phyloP scores from a whole-genome alignment of 2,888 invertebrate species.

The Ectropis crepuscularia region DNA sequence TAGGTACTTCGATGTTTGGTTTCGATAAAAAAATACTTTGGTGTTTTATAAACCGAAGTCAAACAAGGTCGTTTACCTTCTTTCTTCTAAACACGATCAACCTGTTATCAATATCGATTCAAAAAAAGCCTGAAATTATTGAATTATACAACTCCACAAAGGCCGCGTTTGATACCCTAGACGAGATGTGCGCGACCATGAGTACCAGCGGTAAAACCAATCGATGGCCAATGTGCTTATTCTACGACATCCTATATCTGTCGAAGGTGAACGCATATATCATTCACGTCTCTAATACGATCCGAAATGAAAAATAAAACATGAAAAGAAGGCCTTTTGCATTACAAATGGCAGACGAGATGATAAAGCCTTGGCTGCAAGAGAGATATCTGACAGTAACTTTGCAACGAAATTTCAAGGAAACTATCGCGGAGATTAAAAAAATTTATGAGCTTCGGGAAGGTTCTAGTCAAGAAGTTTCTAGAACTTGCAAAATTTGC shows the following conservation, averaged over 20 bases:
- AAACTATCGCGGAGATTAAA: conserved; percentile 29
- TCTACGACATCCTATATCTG: conserved; percentile 37
- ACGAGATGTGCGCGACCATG: conserved; percentile 41
- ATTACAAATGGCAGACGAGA: conserved; percentile 12
- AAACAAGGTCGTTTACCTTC: conserved; percentile 14
- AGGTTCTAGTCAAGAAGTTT: conserved; percentile 32
- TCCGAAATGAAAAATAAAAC: conserved; percentile 13
- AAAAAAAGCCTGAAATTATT: conserved; percentile 17
- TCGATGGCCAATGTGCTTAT: conserved; percentile 37
- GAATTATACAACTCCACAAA: conserved; percentile 9
- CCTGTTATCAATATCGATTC: conserved; percentile 18
- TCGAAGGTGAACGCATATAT: conserved; percentile 32
- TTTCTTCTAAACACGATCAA: conserved; percentile 16
- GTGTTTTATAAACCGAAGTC: conserved; percentile 19
- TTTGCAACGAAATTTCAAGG: conserved; percentile 32
- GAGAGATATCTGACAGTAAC: conserved; percentile 34
- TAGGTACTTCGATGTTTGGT: conserved; percentile 28
- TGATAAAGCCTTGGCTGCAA: conserved; percentile 33
- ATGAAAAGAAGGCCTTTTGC: conserved; percentile 14
- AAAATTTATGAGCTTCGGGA: conserved; percentile 27
- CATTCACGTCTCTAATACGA: conserved; percentile 2
- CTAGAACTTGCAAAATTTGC: conserved; percentile 32
- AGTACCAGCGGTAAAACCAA: conserved; percentile 35
- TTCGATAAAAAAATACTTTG: conserved; percentile 28
- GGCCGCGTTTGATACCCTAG: conserved; percentile 34